Conservation (phyloP, 92 coral and sea anemone genomes). For the Hydrozoanthus gracilis region DNA sequence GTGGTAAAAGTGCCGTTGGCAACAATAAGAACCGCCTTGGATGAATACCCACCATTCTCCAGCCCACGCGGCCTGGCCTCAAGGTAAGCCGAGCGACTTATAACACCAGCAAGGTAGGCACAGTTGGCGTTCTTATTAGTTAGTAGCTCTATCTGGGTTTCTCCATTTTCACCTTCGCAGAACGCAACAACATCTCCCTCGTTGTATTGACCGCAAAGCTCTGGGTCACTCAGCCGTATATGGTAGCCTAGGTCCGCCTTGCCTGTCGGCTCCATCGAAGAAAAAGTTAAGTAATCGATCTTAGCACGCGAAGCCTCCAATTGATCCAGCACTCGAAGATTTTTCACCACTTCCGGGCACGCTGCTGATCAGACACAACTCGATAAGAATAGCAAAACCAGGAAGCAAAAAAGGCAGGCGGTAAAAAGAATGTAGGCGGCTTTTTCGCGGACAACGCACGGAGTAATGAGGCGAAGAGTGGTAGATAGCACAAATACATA, state of each 20-base stretch:
- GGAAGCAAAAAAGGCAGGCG: background rate
- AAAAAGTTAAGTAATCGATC: slow-evolving; percentile 76
- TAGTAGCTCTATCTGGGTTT: slow-evolving; percentile 70
- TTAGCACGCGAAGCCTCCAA: slow-evolving; percentile 91
- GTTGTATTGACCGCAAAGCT: slow-evolving; percentile 71
- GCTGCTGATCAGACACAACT: background rate
- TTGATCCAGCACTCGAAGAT: slow-evolving; percentile 73
- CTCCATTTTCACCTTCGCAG: slow-evolving; percentile 80
- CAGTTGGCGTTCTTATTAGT: slow-evolving; percentile 71
- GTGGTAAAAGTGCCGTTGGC: no score
- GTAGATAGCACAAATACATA: background rate
- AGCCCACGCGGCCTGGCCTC: slow-evolving; percentile 79
- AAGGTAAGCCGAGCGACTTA: slow-evolving; percentile 87
- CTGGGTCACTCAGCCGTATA: slow-evolving; percentile 70
- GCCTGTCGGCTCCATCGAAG: slow-evolving; percentile 31
- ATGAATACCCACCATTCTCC: slow-evolving; percentile 53
- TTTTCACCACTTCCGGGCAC: slow-evolving; percentile 60
- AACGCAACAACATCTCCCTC: slow-evolving; percentile 98
- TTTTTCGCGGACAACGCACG: no score
- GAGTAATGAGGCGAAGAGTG: background rate
- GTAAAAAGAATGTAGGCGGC: no score
- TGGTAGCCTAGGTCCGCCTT: slow-evolving; percentile 95
- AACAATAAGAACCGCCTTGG: no score
- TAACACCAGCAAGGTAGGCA: slow-evolving; percentile 92
- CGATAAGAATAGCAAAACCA: background rate